phyloP scores from a whole-genome alignment of 2,797 vertebrate species.

The Sciaenops ocellatus region DNA sequence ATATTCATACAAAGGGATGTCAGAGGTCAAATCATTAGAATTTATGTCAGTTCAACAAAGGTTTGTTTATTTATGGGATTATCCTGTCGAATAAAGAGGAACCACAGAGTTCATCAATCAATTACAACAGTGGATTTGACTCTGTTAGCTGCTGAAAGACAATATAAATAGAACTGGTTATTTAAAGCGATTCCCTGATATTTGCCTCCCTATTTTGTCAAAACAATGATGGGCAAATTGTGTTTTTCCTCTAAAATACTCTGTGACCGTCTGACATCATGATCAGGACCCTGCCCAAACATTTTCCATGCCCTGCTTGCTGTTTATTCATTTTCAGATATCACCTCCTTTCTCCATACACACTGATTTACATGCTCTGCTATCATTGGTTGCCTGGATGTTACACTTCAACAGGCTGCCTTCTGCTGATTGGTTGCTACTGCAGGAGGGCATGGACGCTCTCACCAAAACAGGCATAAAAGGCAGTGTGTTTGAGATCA shows the following conservation, averaged over 20 bases:
- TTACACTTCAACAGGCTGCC: constrained; percentile 66
- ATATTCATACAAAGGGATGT: not conserved
- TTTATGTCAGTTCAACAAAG: constrained; percentile 2
- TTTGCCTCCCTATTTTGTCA: not conserved
- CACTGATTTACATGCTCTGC: constrained; percentile 74
- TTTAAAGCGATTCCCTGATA: not conserved
- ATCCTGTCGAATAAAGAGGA: not conserved
- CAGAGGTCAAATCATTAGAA: not conserved
- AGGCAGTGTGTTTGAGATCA: constrained; percentile 51
- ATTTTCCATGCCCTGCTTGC: constrained; percentile 43
- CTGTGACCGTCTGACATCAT: constrained; percentile 19
- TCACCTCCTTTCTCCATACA: constrained; percentile 35
- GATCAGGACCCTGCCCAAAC: constrained; percentile 33
- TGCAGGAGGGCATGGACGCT: constrained; percentile 48
- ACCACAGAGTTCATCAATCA: not conserved
- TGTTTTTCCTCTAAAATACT: constrained; percentile 2
- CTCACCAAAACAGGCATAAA: constrained; percentile 83
- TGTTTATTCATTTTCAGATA: constrained; percentile 48
- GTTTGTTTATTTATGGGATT: not conserved
- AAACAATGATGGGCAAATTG: not conserved
- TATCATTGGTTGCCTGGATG: constrained; percentile 74
- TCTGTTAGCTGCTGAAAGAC: not conserved
- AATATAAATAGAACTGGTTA: not conserved
- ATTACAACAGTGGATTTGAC: not conserved
- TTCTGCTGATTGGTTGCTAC: constrained; percentile 75